These are phyloP conservation scores for Phoxinus dragarum DNA, from an alignment of 2,797 vertebrate genomes.

Conservation along the genomic window DNA sequence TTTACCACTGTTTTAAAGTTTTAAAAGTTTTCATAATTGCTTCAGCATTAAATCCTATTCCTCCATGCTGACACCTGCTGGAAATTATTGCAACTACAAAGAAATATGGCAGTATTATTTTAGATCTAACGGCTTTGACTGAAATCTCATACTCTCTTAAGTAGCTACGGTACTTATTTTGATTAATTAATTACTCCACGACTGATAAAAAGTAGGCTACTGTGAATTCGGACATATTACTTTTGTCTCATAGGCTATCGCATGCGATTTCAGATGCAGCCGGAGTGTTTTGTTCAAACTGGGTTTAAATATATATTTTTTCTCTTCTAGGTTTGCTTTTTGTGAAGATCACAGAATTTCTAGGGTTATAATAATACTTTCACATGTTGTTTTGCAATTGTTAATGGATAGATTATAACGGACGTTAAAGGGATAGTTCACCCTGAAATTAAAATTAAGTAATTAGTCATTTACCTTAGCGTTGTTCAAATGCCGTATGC, in stretches of 20 bases:
- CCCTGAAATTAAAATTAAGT: background rate
- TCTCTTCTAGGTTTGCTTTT: slow-evolving; percentile 27
- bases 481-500: background rate
- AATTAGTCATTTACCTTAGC: background rate
- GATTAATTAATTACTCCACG: background rate
- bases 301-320: background rate
- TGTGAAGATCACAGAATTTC: slow-evolving; percentile 3
- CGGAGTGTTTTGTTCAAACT: background rate
- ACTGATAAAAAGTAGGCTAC: background rate
- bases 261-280: background rate
- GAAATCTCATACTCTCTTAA: background rate
- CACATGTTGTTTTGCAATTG: background rate
- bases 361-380: slow-evolving; percentile 3
- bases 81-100: slow-evolving; percentile 71
- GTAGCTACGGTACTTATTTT: background rate
- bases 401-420: background rate
- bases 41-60: slow-evolving; percentile 62
- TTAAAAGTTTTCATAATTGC: background rate
- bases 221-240: too few species aligned
- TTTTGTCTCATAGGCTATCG: too few species aligned
- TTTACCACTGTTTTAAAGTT: background rate
- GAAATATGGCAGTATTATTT: background rate
- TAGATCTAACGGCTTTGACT: background rate
- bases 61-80: slow-evolving; percentile 79
- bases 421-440: background rate